Conservation (phyloP, 2,888 invertebrate species). For the Ectemnius continuus region DNA sequence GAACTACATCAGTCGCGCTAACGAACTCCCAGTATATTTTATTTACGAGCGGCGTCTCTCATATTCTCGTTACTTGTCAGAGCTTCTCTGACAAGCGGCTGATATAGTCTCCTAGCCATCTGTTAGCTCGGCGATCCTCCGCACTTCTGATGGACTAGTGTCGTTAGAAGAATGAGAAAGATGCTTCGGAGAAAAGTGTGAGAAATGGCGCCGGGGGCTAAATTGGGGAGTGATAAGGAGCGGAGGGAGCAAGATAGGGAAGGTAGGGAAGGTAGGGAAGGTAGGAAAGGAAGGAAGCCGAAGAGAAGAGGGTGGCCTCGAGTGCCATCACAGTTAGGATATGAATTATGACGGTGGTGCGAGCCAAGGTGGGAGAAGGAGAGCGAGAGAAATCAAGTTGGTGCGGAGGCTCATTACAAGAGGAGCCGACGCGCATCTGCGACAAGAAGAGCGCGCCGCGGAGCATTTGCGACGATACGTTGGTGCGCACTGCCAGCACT, state of each 20-base stretch:
- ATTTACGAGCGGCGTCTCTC: too few species aligned
- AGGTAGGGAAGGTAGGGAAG: slow-evolving; percentile 6
- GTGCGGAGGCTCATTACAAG: slow-evolving; percentile 71
- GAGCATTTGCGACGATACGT: slow-evolving; percentile 65
- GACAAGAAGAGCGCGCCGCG: slow-evolving; percentile 60
- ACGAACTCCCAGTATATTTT: too few species aligned
- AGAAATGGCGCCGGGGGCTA: slow-evolving; percentile 5
- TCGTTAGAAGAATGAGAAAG: too few species aligned
- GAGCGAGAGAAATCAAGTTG: slow-evolving; percentile 70
- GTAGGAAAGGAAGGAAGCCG: slow-evolving; percentile 33
- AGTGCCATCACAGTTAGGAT: slow-evolving; percentile 74
- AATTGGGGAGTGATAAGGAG: slow-evolving; percentile 15
- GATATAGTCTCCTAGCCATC: too few species aligned
- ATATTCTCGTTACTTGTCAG: too few species aligned
- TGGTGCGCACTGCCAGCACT: slow-evolving; percentile 58
- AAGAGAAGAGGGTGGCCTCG: background rate
- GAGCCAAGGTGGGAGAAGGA: slow-evolving; percentile 26
- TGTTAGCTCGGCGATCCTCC: too few species aligned
- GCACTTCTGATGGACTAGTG: too few species aligned
- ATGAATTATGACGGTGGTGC: slow-evolving; percentile 75
- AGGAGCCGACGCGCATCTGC: slow-evolving; percentile 30
- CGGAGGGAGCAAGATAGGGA: slow-evolving; percentile 23
- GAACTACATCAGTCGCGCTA: too few species aligned
- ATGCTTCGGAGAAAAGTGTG: background rate
- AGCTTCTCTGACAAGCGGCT: too few species aligned